phyloP scores from a whole-genome alignment of 1,140 invertebrate genomes.

The Heliothis subflexa region DNA sequence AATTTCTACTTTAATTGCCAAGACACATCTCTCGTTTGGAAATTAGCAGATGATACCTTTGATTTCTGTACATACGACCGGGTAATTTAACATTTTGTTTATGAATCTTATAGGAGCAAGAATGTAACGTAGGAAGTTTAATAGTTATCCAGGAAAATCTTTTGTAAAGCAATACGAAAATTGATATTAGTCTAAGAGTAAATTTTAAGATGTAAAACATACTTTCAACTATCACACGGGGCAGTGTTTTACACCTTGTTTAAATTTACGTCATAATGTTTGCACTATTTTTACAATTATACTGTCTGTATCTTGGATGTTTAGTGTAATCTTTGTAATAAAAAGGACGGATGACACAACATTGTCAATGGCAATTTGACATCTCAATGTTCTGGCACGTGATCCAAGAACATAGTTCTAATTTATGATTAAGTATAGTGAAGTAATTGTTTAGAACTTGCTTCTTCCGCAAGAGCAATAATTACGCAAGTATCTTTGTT shows the following conservation, averaged over 20 bases:
- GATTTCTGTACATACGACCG: too few species aligned
- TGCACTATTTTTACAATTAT: slow-evolving; percentile 18
- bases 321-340: slow-evolving; percentile 38
- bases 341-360: slow-evolving; percentile 26
- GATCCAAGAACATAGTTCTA: slow-evolving; percentile 16
- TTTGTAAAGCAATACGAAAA: background rate
- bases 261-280: slow-evolving; percentile 7
- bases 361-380: slow-evolving; percentile 42
- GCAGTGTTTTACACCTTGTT: slow-evolving; percentile 31
- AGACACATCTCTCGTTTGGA: too few species aligned
- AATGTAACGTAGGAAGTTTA: too few species aligned
- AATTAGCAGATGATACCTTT: too few species aligned
- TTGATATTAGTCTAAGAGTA: background rate
- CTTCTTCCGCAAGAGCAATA: slow-evolving; percentile 34
- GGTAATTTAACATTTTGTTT: too few species aligned
- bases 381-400: slow-evolving; percentile 8
- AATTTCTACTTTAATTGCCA: too few species aligned
- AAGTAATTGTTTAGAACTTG: slow-evolving; percentile 38
- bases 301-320: slow-evolving; percentile 30
- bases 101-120: too few species aligned
- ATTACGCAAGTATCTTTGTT: slow-evolving; percentile 29
- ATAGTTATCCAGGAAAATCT: too few species aligned
- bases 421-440: slow-evolving; percentile 14
- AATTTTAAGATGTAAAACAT: background rate
- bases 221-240: background rate